A percentile compares a stretch with the other conserved stretches of the same genome.
These are phyloP conservation scores for Eira barbara DNA, from an alignment of 2,113 vertebrate species.

Conservation along the genomic window DNA sequence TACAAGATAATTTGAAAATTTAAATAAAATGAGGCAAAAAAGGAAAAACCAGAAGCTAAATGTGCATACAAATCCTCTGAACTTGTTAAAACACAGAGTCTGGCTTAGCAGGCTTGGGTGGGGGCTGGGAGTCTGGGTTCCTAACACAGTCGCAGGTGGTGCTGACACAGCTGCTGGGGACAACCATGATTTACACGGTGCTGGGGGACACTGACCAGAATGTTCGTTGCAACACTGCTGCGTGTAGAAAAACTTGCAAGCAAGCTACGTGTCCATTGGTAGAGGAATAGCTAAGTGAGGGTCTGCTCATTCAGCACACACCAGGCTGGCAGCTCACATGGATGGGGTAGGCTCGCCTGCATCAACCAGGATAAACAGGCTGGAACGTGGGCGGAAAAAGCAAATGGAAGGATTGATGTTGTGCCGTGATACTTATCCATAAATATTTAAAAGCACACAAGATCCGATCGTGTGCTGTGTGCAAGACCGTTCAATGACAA, in stretches of 20 bases:
- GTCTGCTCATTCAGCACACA: accelerated
- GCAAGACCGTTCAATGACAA: accelerated
- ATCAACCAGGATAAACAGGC: too few species aligned
- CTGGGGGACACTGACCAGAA: accelerated
- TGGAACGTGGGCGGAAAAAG: background rate
- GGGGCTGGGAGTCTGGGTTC: too few species aligned
- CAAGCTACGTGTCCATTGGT: accelerated
- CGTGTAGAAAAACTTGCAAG: background rate
- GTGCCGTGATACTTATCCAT: accelerated
- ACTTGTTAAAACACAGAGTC: background rate
- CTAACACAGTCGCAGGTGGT: too few species aligned
- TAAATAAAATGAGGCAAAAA: background rate
- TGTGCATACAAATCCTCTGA: background rate
- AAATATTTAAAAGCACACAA: background rate
- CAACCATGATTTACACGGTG: accelerated
- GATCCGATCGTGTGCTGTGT: accelerated
- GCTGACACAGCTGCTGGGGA: background rate
- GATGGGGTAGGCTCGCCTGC: accelerated
- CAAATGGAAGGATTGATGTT: too few species aligned
- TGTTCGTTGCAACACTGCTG: accelerated
- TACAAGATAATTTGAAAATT: background rate
- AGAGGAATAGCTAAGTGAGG: background rate
- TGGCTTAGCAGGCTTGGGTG: background rate
- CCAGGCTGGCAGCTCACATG: accelerated
- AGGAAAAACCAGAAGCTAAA: background rate